Conservation (phyloP, 2,797 vertebrate species). For the Chelmon rostratus region DNA sequence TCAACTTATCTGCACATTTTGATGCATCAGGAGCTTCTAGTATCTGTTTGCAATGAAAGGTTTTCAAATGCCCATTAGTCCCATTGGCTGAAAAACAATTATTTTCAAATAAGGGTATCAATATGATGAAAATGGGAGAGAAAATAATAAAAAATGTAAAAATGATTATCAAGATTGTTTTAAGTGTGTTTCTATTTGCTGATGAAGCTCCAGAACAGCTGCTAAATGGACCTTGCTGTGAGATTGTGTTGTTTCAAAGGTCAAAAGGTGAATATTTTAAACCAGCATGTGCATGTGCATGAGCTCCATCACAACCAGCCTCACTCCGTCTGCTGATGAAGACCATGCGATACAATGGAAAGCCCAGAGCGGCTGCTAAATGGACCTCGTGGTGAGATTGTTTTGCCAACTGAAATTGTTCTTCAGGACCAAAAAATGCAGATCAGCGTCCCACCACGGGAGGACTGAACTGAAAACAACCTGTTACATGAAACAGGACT, state of each 20-base stretch:
- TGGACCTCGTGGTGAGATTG: background rate
- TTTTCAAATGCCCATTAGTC: background rate
- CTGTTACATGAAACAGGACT: slow-evolving; percentile 52
- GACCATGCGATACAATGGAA: background rate
- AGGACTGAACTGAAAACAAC: slow-evolving; percentile 37
- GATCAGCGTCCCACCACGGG: slow-evolving; percentile 7
- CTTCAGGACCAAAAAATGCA: slow-evolving; percentile 3
- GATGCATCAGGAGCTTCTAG: background rate
- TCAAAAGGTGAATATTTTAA: background rate
- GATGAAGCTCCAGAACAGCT: slow-evolving; percentile 1
- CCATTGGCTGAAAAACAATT: background rate
- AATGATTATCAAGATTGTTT: background rate
- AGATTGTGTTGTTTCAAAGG: background rate
- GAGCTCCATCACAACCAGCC: background rate
- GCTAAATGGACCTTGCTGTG: background rate
- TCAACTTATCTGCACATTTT: background rate
- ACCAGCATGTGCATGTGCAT: background rate
- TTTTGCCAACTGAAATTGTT: background rate
- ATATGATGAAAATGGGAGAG: background rate
- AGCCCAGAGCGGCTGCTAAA: background rate
- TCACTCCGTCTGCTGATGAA: background rate
- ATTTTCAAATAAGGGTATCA: background rate
- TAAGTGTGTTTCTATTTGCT: background rate
- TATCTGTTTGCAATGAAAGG: no score
- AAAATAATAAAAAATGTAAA: background rate